A percentile compares a stretch with the other conserved stretches of the same genome.
These are phyloP conservation scores for Deilephila porcellus DNA, from an alignment of 2,888 invertebrate genomes.

Conservation along the genomic window DNA sequence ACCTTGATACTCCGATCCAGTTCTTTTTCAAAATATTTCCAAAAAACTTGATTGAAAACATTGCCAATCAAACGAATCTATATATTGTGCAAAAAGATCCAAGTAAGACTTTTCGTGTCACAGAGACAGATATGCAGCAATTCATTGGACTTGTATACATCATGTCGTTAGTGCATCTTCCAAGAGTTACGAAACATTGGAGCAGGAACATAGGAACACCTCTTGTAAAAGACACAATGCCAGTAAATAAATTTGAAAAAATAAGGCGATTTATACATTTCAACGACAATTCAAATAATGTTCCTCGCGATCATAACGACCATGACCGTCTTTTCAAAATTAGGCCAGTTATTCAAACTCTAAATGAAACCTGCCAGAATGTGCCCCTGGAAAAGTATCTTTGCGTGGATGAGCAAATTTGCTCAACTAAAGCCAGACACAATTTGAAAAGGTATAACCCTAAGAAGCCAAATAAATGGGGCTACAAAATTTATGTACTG, in stretches of 20 bases:
- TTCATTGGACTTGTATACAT: slow-evolving; percentile 41
- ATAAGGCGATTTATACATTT: slow-evolving; percentile 44
- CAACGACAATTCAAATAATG: slow-evolving; percentile 39
- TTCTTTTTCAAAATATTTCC: slow-evolving; percentile 40
- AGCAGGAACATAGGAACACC: not conserved
- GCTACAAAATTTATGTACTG: slow-evolving; percentile 51
- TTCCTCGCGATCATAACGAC: slow-evolving; percentile 30
- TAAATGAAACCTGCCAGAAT: slow-evolving; percentile 35
- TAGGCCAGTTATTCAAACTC: slow-evolving; percentile 40
- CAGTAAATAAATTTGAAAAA: slow-evolving; percentile 39
- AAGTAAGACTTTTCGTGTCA: slow-evolving; percentile 38
- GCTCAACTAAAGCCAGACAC: slow-evolving; percentile 46
- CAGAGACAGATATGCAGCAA: slow-evolving; percentile 37
- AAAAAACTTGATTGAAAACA: slow-evolving; percentile 35
- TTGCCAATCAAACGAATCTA: slow-evolving; percentile 36
- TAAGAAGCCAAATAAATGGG: slow-evolving; percentile 57
- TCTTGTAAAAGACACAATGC: slow-evolving; percentile 33
- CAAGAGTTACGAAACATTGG: slow-evolving; percentile 32
- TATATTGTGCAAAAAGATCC: slow-evolving; percentile 41
- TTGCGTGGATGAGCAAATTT: slow-evolving; percentile 51
- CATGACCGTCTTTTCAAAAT: slow-evolving; percentile 42
- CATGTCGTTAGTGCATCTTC: slow-evolving; percentile 39
- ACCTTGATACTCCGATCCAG: slow-evolving; percentile 38
- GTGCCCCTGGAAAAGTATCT: slow-evolving; percentile 41
- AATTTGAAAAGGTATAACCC: slow-evolving; percentile 52